Conservation (phyloP, 2,797 vertebrate genomes). For the Falco novaeseelandiae region DNA sequence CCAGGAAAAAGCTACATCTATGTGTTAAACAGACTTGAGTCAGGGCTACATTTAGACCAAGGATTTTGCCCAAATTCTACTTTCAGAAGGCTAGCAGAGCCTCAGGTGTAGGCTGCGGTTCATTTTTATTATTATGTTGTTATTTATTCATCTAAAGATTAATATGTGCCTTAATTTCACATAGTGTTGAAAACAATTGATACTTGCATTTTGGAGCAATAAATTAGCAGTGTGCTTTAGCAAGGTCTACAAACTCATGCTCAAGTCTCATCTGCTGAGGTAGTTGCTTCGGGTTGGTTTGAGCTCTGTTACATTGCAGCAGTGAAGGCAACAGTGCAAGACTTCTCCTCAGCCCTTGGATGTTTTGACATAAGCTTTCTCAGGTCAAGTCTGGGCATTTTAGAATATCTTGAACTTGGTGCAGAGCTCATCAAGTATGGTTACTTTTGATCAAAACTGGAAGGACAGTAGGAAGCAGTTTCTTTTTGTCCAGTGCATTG, state of each 20-base stretch:
- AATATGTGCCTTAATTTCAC: background rate
- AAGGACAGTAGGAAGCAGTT: background rate
- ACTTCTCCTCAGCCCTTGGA: background rate
- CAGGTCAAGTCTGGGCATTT: background rate
- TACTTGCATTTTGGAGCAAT: background rate
- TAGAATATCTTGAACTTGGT: background rate
- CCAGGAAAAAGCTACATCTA: background rate
- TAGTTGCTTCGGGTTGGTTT: background rate
- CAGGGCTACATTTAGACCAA: background rate
- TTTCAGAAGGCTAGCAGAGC: background rate
- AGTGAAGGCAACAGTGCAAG: background rate
- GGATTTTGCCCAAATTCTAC: background rate
- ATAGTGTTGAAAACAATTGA: background rate
- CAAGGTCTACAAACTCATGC: background rate
- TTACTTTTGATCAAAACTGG: background rate
- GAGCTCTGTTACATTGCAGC: background rate
- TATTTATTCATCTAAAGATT: background rate
- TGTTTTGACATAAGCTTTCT: background rate
- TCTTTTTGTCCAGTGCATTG: background rate
- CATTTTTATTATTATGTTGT: background rate
- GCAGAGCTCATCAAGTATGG: background rate
- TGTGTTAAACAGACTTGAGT: background rate
- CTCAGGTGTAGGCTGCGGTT: background rate
- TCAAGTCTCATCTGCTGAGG: background rate
- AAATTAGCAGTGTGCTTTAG: background rate